Evolutionary conservation across 2,113 vertebrate species (phyloP), one percentile per base, ranked within the genome.

Genomic region (Podocnemis expansa): DNA sequence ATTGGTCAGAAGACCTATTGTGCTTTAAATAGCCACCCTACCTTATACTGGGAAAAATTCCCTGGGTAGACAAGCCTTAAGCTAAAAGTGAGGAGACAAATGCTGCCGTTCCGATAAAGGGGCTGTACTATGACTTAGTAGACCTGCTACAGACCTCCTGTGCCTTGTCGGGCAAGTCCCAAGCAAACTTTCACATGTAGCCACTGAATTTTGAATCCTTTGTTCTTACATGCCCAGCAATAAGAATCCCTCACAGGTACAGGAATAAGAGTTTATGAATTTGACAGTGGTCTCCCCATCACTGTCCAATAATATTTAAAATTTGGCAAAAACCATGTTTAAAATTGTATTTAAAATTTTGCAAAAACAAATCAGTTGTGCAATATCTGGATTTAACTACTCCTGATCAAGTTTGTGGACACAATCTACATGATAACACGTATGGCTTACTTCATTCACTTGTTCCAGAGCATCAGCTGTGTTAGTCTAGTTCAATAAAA

Each of bases 161-260:
- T 58, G 22, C 49, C 41, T 16, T 41, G 67, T 75, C 43, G 70
- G 70, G 11, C 22, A 43, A 75, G 70, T 14, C 43, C 8, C 24
- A 75, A 31, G 1, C 52, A 25, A 8, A 73, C 76, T 47, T 88
- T 89, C 0, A 1, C 0, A 73, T 41, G 1, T 75, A 45, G 29
- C 67, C 81, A 1, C 0, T 75, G 38, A 0, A 5, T 8, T 78
- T 41, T 1, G 49, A 54, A 11, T 54, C 78, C 10, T 45, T 14
- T 0, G 5, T 10, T 52, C 41, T 10, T 4, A 58, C 56, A 58
- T 25, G 91, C 79, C 89, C 55, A 47, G 41, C 1, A 38, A 54
- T 1, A 0, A 58, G 88, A 6, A 17, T 1, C 1, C 1, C 84
- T 60, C 10, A 3, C 52, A 9, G 47, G 58, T 21, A 51, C 0